Evolutionary conservation across 2,113 vertebrate species (phyloP), one percentile per base, ranked within the genome.

Genomic region (Siphamia tubifer): DNA sequence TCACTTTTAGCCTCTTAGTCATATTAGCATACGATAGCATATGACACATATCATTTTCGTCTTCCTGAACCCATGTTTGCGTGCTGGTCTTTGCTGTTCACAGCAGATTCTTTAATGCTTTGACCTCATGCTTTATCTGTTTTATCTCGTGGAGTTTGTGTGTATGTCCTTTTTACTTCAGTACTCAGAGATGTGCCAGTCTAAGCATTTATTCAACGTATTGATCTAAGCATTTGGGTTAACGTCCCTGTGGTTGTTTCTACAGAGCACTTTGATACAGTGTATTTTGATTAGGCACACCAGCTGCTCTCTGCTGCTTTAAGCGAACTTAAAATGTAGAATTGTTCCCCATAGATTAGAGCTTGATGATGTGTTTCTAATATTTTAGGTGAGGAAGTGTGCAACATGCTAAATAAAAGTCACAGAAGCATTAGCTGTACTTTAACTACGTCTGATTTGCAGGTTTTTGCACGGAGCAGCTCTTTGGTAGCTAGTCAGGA

Each of bases 161-260:
- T 63, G 47, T 49, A 55, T 47, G 64, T 63, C 65, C 55, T 69
- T 72, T 80, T 76, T 23, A 60, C 28, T 79, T 36, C 40, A 57
- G 64, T 21, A 27, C 54, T 64, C 57, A 45, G 13, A 70, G 44
- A 79, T 70, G 47, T 81, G 71, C 78, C 45, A 43, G 49, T 69
- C 49, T 68, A 74, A 86, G 83, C 83, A 68, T 85, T 85, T 81
- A 68, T 75, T 76, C 65, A 54, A 40, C 39, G 27, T 62, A 82
- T 82, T 55, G 83, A 87, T 87, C 80, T 34, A 19, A 23, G 27
- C 28, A 7, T 68, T 68, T 63, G 27, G 24, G 53, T 44, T 62
- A 68, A 47, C 68, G 63, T 74, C 64, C 47, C 42, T 19, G 35
- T 6, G 51, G 43, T 47, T 23, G 49, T 58, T 69, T 62, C 27